Evolutionary conservation across 2,797 vertebrate species (phyloP), one percentile per base, ranked within the genome.

Genomic region (Todus mexicanus): DNA sequence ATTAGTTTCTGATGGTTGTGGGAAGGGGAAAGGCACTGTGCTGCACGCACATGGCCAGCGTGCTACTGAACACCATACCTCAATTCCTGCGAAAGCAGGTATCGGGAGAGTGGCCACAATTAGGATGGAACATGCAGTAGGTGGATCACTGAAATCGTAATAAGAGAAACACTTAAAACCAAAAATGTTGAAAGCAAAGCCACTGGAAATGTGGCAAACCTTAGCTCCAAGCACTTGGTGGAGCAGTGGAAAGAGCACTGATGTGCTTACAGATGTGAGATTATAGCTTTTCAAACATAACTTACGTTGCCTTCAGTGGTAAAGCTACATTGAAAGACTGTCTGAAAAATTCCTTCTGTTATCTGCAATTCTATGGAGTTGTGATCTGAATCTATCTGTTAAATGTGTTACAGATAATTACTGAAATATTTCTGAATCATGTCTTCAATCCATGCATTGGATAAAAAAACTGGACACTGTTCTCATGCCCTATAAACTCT

Each of bases 61-160:
- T 65, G 57, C 35, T 89, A 1, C 29, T 75, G 42, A 68, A 37
- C 42, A 11, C 33, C 0, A 0, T 51, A 4, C 35, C 19, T n/a
- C 7, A 61, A 7, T 50, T 79, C 11, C 59, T 75, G 53, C 2
- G 6, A 45, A 80, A 80, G 38, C 0, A 57, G 51, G 4, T 51
- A 5, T 38, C 27, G 12, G 70, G n/a, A 86, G 23, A 45, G 21
- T 40, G 29, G 29, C 42, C 37, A n/a, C 20, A 26, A 27, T 25
- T 18, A 57, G 47, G 38, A 50, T 20, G 16, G 33, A 73, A 66
- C 26, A 31, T 38, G 51, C n/a, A 64, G 35, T 29, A 38, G 29
- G n/a, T 54, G 26, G 10, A 47, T 87, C 35, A 63, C 56, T 63
- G 51, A 84, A 82, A 82, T 76, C 11, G 3, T 38, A 76, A 70